These are phyloP conservation scores for Xanthorhoe spadicearia DNA, from an alignment of 2,888 invertebrate species.

Conservation along the genomic window DNA sequence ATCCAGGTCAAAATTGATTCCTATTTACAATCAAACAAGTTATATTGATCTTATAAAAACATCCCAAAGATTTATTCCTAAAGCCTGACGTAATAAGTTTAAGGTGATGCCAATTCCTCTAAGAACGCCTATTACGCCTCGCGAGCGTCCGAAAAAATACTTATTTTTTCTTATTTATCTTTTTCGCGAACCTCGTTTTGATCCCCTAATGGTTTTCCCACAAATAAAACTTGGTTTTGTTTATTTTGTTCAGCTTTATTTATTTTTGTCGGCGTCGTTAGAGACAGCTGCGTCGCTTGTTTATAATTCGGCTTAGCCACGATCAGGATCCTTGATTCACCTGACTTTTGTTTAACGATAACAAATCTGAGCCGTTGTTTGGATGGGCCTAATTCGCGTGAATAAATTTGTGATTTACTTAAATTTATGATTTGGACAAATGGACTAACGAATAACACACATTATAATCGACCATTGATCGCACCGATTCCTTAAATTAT, in stretches of 20 bases:
- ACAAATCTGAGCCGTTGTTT: constrained; percentile 47
- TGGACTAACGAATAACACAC: too few relatives aligned
- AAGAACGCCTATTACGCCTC: constrained; percentile 45
- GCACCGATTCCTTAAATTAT: too few relatives aligned
- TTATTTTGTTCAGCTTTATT: constrained; percentile 72
- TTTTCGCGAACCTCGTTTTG: constrained; percentile 62
- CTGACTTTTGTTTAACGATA: constrained; percentile 54
- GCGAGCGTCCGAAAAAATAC: constrained; percentile 51
- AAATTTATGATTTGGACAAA: too few relatives aligned
- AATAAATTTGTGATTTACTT: constrained; percentile 1
- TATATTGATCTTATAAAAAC: constrained; percentile 6
- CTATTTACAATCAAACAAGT: neutral
- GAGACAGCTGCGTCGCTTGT: constrained; percentile 72
- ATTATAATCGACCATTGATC: too few relatives aligned
- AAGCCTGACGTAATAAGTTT: constrained; percentile 38
- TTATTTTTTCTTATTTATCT: constrained; percentile 64
- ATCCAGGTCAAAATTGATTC: constrained; percentile 6
- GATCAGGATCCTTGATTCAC: constrained; percentile 63
- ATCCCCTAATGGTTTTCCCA: constrained; percentile 75
- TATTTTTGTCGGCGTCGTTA: constrained; percentile 69
- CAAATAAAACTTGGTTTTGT: constrained; percentile 75
- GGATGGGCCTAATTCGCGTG: constrained; percentile 9
- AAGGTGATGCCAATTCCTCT: constrained; percentile 38
- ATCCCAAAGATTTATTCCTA: constrained; percentile 26
- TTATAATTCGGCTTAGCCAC: constrained; percentile 70